Base-by-base conservation (phyloP, 30 jellyfish, hydroid and myxozoan species). In the Cassiopea andromeda region DNA sequence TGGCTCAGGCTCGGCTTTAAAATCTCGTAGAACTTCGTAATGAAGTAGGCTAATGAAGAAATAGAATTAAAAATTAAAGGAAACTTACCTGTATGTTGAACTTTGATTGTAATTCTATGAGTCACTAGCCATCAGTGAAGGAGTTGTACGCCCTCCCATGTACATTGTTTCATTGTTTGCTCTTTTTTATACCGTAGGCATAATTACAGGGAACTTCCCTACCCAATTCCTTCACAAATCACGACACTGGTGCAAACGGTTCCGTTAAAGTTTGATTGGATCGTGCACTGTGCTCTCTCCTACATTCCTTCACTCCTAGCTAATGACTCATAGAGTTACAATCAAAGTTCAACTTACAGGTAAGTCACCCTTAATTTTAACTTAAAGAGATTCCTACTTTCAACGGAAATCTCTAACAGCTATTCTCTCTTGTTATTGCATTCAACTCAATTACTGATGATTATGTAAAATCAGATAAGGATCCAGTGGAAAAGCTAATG, bases 201-300 rank as follows among this genome's bases (percentile, higher is more conserved):
- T 54, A 54, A 54, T 54, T 6, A 10, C 64, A 54, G 12, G 7
- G 7, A 54, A 3, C 12, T 54, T 3, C 64, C 64, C 64, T 54
- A 54, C 64, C 64, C 64, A 6, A 54, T 10, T 54, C 64, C 64
- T 54, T 54, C 64, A 76, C 54, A 12, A 44, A 54, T 54, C 64
- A 54, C 64, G 64, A 54, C 10, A 54, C 64, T 54, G 64, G 64
- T 54, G 64, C 64, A 6, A 54, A 17, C 27, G 81, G 38, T 27
- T 72, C 57, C 81, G 17, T 44, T 27, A 19, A 72, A 72, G 54
- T 72, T n/a, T 72, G 81, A 57, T 72, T 72, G 81, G 81, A 50
- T 72, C 81, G 58, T 72, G 81, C 81, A 57, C 81, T 72, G 57
- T 57, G 54, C 81, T 72, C 81, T 72, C 81, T 72, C 38, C 38